Conservation (phyloP, 2,797 vertebrate species). For the Morelia viridis region DNA sequence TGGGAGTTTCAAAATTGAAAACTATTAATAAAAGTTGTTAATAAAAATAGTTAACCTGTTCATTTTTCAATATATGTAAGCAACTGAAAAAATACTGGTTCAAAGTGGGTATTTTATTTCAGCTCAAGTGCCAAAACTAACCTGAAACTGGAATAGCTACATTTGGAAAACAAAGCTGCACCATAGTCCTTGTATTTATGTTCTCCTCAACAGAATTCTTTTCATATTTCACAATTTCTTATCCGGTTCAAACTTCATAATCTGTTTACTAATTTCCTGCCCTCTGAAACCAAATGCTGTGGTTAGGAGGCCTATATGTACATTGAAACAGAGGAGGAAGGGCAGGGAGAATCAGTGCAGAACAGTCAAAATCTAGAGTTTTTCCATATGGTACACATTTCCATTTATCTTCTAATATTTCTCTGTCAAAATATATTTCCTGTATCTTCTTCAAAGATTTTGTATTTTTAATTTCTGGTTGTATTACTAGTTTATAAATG, state of each 20-base stretch:
- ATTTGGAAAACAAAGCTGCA: not conserved
- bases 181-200: not conserved
- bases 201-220: not conserved
- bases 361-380: not conserved
- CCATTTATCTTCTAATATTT: no score
- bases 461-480: not conserved
- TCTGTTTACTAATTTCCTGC: constrained; percentile 7
- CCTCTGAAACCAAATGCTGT: not conserved
- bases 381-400: no score
- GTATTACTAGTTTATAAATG: not conserved
- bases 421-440: no score
- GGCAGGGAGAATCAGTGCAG: not conserved
- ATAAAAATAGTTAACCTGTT: not conserved
- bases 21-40: not conserved
- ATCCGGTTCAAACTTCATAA: not conserved
- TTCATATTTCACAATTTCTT: constrained; percentile 3
- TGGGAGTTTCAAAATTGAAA: not conserved
- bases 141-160: not conserved
- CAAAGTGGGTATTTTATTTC: not conserved
- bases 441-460: no score
- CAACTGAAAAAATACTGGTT: not conserved
- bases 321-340: no score
- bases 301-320: not conserved
- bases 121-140: not conserved
- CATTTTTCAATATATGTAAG: not conserved